Evolutionary conservation across 2,888 invertebrate genomes (phyloP), one percentile per base, ranked within the genome.

Genomic region (Chironomus riparius): DNA sequence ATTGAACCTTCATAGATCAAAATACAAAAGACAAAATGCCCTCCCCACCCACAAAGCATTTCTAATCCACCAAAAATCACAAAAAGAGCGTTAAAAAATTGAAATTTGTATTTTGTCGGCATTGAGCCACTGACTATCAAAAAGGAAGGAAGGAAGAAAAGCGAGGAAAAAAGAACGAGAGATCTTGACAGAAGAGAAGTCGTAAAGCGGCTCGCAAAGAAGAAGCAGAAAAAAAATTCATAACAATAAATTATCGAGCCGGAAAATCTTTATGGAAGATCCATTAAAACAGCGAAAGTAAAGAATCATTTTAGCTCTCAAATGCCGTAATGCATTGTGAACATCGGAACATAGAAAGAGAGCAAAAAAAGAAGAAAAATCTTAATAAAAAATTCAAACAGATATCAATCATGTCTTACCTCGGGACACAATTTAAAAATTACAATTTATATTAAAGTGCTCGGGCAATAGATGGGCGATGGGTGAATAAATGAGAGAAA

Each of bases 351-450:
- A 38, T 38, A 38, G 7, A 48, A 10, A 15, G 13, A n/a, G n/a
- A 70, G 22, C 3, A 48, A 50, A 12, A 68, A 15, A 18, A 50
- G 70, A 70, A 15, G 13, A 56, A 22, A 71, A 71, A 71, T 71
- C 71, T 50, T 71, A 71, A 71, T 71, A 71, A 71, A 72, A 72
- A 72, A 72, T 72, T 72, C 72, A 61, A 72, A 72, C 72, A 50
- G 72, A 72, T 72, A 72, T 72, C 72, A 72, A 72, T 72, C 72
- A 72, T 72, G 72, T 72, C 38, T 61, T 72, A 72, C 72, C 72
- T 61, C 72, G 61, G 72, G 72, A 72, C 61, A 72, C 72, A 72
- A 72, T 72, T 72, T 72, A 72, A 72, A 72, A 72, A 72, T 72
- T 72, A 72, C 61, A 72, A 72, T 70, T 50, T 56, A 70, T 50